A percentile compares a stretch with the other conserved stretches of the same genome.
Conservation (phyloP, 2,888 invertebrate genomes). For the Erebia palarica region DNA sequence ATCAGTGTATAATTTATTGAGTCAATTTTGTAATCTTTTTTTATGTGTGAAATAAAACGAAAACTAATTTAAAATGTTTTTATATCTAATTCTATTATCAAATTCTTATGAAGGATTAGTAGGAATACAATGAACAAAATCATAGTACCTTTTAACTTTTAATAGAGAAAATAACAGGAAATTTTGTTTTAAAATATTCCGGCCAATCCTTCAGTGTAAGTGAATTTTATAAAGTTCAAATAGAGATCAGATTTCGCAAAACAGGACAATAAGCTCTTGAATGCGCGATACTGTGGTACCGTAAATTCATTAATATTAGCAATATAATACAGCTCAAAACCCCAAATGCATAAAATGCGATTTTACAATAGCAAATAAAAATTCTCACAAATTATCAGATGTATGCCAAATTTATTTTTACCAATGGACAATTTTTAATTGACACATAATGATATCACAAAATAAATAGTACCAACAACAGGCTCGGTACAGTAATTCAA, state of each 20-base stretch:
- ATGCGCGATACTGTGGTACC: slow-evolving; percentile 46
- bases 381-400: slow-evolving; percentile 73
- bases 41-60: slow-evolving; percentile 46
- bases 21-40: slow-evolving; percentile 45
- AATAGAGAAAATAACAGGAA: slow-evolving; percentile 23
- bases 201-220: slow-evolving; percentile 63
- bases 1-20: slow-evolving; percentile 48
- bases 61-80: slow-evolving; percentile 69
- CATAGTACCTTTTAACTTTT: slow-evolving; percentile 27
- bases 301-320: slow-evolving; percentile 41
- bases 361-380: slow-evolving; percentile 75
- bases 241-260: slow-evolving; percentile 65
- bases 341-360: slow-evolving; percentile 71
- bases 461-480: slow-evolving; percentile 50
- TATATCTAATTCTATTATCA: slow-evolving; percentile 71
- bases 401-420: slow-evolving; percentile 60
- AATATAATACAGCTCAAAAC: slow-evolving; percentile 62
- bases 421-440: slow-evolving; percentile 78
- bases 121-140: slow-evolving; percentile 36
- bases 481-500: slow-evolving; percentile 54
- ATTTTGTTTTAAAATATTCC: slow-evolving; percentile 43
- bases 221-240: slow-evolving; percentile 73
- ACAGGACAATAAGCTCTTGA: slow-evolving; percentile 64
- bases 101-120: slow-evolving; percentile 67
- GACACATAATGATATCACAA: slow-evolving; percentile 78